Evolutionary conservation across 1,140 invertebrate species (phyloP).

Genomic region (Melipona quadrifasciata): DNA sequence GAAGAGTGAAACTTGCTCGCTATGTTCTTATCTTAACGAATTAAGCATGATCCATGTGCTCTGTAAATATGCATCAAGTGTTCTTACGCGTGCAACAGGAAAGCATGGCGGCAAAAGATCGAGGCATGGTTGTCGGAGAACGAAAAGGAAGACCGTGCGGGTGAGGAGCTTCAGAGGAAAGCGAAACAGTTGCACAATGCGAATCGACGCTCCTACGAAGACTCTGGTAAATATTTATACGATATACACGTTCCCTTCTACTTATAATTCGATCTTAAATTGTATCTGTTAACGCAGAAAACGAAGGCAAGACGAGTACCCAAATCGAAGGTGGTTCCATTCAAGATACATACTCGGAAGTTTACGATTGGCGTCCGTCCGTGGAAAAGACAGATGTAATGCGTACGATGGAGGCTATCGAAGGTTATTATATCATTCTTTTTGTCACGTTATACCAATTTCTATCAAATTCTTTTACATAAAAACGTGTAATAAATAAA

Average conservation of each 20-base stretch:
- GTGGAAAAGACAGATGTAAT: slow-evolving; percentile 92
- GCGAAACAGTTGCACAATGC: slow-evolving; percentile 84
- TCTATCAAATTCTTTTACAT: not conserved
- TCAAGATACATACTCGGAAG: slow-evolving; percentile 83
- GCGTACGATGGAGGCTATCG: slow-evolving; percentile 92
- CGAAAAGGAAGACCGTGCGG: slow-evolving; percentile 90
- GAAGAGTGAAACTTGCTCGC: too few species aligned
- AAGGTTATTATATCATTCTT: slow-evolving; percentile 84
- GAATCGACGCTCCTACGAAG: slow-evolving; percentile 90
- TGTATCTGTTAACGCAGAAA: slow-evolving; percentile 82
- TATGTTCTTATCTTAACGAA: not conserved
- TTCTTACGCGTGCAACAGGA: slow-evolving; percentile 61
- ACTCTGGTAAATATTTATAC: slow-evolving; percentile 84
- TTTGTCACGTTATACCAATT: not conserved
- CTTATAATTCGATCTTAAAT: not conserved
- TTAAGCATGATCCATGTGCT: not conserved
- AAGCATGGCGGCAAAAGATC: slow-evolving; percentile 92
- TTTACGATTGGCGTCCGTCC: slow-evolving; percentile 91
- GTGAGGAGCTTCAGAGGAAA: slow-evolving; percentile 85
- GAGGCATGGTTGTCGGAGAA: slow-evolving; percentile 95
- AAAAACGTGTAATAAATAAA: not conserved
- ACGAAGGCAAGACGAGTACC: slow-evolving; percentile 87
- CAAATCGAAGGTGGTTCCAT: slow-evolving; percentile 85
- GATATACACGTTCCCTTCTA: not conserved
- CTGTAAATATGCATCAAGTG: not conserved